Evolutionary conservation across 2,888 invertebrate species (phyloP).

Genomic region (Troglohyphantes excavatus): DNA sequence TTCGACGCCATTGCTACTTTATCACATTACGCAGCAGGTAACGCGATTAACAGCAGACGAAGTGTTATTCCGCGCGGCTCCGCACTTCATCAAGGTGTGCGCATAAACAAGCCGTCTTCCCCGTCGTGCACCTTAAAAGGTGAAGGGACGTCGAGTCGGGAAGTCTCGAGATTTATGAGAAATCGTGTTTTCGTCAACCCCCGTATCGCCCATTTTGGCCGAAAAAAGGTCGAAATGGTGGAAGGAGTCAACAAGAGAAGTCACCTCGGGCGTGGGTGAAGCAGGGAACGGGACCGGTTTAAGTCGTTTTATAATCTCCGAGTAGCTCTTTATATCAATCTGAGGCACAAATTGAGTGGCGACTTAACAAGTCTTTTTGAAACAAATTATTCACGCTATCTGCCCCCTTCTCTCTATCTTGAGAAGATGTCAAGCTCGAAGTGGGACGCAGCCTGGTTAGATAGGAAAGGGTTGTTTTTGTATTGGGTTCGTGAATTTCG

Average conservation of each 20-base stretch:
- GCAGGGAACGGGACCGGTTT: neutral
- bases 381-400: neutral
- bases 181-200: neutral
- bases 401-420: too few relatives aligned
- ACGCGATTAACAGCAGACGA: conserved; percentile 2
- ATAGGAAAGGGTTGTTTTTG: too few relatives aligned
- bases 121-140: neutral
- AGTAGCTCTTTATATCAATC: too few relatives aligned
- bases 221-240: neutral
- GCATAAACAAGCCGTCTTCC: neutral
- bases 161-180: neutral
- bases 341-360: neutral
- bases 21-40: neutral
- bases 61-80: conserved; percentile 5
- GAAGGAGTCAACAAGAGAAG: neutral
- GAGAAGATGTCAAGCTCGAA: too few relatives aligned
- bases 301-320: too few relatives aligned
- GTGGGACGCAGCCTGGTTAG: too few relatives aligned
- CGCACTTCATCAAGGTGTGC: neutral
- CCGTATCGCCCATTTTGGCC: neutral
- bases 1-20: neutral
- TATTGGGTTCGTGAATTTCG: too few relatives aligned
- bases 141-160: neutral
- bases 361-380: neutral
- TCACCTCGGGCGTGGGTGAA: neutral